Conservation (phyloP, 1,140 invertebrate species). For the Phortica variegata region DNA sequence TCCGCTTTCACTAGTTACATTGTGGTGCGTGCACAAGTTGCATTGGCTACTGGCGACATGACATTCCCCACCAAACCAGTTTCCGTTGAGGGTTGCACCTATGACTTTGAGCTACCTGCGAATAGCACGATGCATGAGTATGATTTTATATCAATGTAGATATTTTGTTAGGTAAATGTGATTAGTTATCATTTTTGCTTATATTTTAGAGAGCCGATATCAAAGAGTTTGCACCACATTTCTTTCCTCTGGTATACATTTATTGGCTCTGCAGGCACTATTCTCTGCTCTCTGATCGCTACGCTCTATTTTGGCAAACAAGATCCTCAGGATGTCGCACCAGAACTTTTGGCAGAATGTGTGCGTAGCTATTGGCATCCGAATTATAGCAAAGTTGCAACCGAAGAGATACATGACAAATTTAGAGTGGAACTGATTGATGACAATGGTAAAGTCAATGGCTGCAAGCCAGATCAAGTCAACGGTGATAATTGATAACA, state of each 20-base stretch:
- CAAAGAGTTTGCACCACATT: slow-evolving; percentile 25
- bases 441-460: too few relatives aligned
- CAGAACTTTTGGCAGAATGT: too few relatives aligned
- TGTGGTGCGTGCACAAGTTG: slow-evolving; percentile 33
- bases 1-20: slow-evolving; percentile 27
- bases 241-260: slow-evolving; percentile 62
- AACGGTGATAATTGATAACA: too few relatives aligned
- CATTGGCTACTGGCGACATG: slow-evolving; percentile 27
- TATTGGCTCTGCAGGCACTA: background rate
- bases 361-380: slow-evolving; percentile 27
- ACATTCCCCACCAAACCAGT: slow-evolving; percentile 31
- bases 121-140: slow-evolving; percentile 22
- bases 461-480: too few relatives aligned
- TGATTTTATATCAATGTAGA: slow-evolving; percentile 18
- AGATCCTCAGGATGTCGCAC: slow-evolving; percentile 1
- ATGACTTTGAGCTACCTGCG: slow-evolving; percentile 21
- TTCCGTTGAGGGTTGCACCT: slow-evolving; percentile 32
- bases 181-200: background rate
- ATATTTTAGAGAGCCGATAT: slow-evolving; percentile 9
- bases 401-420: slow-evolving; percentile 31
- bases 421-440: slow-evolving; percentile 40
- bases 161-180: background rate
- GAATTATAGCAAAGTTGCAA: slow-evolving; percentile 22
- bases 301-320: slow-evolving; percentile 11
- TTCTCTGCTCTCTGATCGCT: slow-evolving; percentile 1